Percentiles rank a stretch among this genome's conserved stretches.
phyloP scores from a whole-genome alignment of 2,888 invertebrate species.

The Dicyrtoma fusca region DNA sequence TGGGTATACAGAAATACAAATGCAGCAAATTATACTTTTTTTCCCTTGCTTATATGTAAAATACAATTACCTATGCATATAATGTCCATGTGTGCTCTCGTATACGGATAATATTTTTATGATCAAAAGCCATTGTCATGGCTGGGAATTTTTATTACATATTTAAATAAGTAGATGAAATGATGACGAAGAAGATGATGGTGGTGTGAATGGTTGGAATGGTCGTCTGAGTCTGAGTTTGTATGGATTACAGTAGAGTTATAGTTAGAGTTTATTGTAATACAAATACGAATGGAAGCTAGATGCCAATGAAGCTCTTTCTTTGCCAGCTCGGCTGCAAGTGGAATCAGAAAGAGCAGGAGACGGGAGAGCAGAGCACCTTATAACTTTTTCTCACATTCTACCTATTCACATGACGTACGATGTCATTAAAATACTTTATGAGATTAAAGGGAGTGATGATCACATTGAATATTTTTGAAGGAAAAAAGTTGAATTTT shows the following conservation, averaged over 20 bases:
- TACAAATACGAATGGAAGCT: too few species aligned
- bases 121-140: constrained; percentile 25
- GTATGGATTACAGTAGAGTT: too few species aligned
- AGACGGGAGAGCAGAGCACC: not conserved
- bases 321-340: not conserved
- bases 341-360: not conserved
- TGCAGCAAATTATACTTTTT: not conserved
- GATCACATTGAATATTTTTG: constrained; percentile 21
- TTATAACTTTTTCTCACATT: constrained; percentile 30
- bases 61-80: not conserved
- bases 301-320: too few species aligned
- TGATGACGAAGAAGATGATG: too few species aligned
- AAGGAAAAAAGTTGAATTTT: constrained; percentile 27
- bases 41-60: not conserved
- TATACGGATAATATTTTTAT: constrained; percentile 33
- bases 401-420: constrained; percentile 28
- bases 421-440: constrained; percentile 33
- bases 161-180: too few species aligned
- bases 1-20: too few species aligned
- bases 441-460: constrained; percentile 25
- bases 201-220: too few species aligned
- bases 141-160: constrained; percentile 33
- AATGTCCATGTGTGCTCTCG: not conserved
- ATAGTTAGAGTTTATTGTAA: too few species aligned
- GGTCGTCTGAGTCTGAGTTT: too few species aligned